A percentile compares a stretch with the other conserved stretches of the same genome.
Conservation (phyloP, 2,888 invertebrate genomes). For the Euproctis similis region DNA sequence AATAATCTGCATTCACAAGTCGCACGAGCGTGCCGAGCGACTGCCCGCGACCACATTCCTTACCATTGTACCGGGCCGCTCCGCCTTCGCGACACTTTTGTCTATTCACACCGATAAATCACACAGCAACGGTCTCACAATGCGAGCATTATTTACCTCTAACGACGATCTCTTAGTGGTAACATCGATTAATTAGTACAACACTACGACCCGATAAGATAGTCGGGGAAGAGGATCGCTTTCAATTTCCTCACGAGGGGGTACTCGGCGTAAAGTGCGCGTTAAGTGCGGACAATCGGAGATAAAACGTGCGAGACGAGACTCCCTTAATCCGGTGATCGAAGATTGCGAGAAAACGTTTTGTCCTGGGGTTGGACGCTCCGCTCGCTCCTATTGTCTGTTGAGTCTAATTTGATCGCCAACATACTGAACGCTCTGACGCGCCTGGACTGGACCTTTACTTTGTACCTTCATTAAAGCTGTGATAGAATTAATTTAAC, state of each 20-base stretch:
- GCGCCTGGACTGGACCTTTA: constrained; percentile 51
- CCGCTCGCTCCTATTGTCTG: constrained; percentile 63
- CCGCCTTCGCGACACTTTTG: constrained; percentile 72
- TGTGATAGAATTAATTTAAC: constrained; percentile 34
- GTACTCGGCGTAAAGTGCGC: constrained; percentile 73
- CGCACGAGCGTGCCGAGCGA: constrained; percentile 60
- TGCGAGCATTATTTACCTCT: constrained; percentile 67
- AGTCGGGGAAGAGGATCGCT: constrained; percentile 72
- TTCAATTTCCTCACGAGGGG: constrained; percentile 75
- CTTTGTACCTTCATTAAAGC: constrained; percentile 64
- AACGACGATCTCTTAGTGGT: constrained; percentile 57
- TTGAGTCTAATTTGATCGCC: constrained; percentile 67
- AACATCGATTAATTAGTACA: constrained; percentile 74
- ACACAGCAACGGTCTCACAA: constrained; percentile 57
- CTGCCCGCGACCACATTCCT: constrained; percentile 70
- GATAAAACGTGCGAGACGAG: constrained; percentile 74
- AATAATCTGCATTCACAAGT: constrained; percentile 71
- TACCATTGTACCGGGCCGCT: constrained; percentile 64
- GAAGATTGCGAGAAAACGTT: constrained; percentile 75
- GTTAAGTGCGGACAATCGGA: constrained; percentile 76
- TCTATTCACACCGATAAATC: constrained; percentile 73
- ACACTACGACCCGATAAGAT: constrained; percentile 74
- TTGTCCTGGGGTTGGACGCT: constrained; percentile 72
- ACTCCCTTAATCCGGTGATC: constrained; percentile 75
- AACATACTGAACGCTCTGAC: constrained; percentile 50